Base-by-base conservation (phyloP, 2,113 vertebrate species). In the Bujurquina vittata region DNA sequence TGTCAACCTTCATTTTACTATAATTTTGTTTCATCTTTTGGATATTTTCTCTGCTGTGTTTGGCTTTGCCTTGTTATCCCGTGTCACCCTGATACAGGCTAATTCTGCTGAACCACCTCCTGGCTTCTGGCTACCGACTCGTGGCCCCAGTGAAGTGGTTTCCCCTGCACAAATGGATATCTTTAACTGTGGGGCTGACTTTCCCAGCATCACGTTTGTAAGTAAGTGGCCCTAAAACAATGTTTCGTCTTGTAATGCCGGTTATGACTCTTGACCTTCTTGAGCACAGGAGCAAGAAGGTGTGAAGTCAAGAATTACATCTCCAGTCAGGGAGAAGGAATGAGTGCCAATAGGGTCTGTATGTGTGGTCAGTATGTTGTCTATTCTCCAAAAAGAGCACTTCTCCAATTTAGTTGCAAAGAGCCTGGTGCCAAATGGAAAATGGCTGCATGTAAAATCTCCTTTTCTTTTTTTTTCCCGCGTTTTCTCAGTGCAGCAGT, bases 1-100 rank as follows among this genome's bases (percentile, higher is more conserved):
- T 40, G 15, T 67, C 5, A 33, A 35, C 43, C 43, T 43, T 62
- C 20, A 31, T 61, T 43, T 61, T 3, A 37, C n/a, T 60, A 14
- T 46, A 72, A 57, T 80, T 26, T 77, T n/a, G 4, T 80, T 67
- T 56, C 23, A 60, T 35, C 0, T 67, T 63, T 87, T 52, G 18
- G 23, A 72, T 40, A 52, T 40, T 55, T 52, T 79, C 40, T 57
- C 31, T 43, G 5, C 37, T 49, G 26, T 67, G 8, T 55, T 75
- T 58, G 43, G 22, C 33, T 62, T 37, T 20, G 43, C 29, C 31
- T 43, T 58, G 73, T 14, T 37, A 59, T 75, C 55, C 55, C 11
- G 55, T 58, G 35, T 26, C 73, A 12, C 20, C 22, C 18, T 20
- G 22, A 5, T 23, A 55, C 22, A 5, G 4, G 33, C 3, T 37